These are phyloP conservation scores for Drosophila kepulauana DNA, from an alignment of 1,140 invertebrate genomes.

Conservation along the genomic window DNA sequence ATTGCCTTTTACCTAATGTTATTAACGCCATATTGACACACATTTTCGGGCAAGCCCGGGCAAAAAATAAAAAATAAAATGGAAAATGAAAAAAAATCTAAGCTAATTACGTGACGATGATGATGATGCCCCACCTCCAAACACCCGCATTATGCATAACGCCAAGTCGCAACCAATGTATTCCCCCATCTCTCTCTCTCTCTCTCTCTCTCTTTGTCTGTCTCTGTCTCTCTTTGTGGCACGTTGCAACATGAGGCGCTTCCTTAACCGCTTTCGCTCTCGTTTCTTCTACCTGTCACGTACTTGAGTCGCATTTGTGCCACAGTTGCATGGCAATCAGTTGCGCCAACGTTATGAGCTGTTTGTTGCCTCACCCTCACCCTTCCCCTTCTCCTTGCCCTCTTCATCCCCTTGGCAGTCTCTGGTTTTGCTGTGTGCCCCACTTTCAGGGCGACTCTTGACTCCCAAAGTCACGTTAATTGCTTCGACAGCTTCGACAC, in stretches of 20 bases:
- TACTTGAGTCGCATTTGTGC: conserved; percentile 19
- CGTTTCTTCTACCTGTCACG: conserved; percentile 47
- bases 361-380: background rate
- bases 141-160: conserved; percentile 6
- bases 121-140: background rate
- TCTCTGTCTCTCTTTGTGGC: background rate
- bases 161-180: conserved; percentile 2
- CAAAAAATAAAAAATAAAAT: conserved; percentile 9
- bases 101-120: conserved; percentile 74
- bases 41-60: conserved; percentile 48
- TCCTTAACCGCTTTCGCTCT: conserved; percentile 59
- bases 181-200: background rate
- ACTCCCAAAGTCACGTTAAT: conserved; percentile 66
- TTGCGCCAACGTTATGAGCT: conserved; percentile 27
- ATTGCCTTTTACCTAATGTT: conserved; percentile 80
- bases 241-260: conserved; percentile 33
- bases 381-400: background rate
- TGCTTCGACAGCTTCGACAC: conserved; percentile 69
- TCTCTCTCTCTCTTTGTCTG: background rate
- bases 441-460: conserved; percentile 5
- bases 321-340: conserved; percentile 47
- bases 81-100: conserved; percentile 58
- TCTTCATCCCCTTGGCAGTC: too few species aligned
- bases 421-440: background rate
- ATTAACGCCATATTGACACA: conserved; percentile 82